These are phyloP conservation scores for Chalcis sispes DNA, from an alignment of 2,888 invertebrate genomes.

Conservation along the genomic window DNA sequence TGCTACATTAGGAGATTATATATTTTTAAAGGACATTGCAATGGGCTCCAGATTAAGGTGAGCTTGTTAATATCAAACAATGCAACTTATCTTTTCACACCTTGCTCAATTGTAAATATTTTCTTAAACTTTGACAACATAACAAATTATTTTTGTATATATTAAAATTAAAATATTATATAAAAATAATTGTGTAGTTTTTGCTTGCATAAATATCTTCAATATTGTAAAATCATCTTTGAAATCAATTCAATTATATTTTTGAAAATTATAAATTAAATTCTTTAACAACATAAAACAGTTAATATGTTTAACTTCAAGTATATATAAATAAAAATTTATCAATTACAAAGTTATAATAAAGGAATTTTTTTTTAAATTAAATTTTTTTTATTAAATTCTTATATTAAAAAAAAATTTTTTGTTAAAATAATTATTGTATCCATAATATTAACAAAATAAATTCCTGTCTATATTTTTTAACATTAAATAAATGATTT, in stretches of 20 bases:
- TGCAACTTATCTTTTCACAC: too few species aligned
- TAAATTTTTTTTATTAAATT: neutral
- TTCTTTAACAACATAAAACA: too few species aligned
- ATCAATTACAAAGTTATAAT: too few species aligned
- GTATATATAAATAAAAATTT: neutral
- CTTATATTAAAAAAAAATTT: neutral
- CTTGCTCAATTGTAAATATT: neutral
- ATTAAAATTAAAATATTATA: neutral
- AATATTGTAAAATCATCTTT: neutral
- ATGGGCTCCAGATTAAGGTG: constrained; percentile 58
- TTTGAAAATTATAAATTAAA: too few species aligned
- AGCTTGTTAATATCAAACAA: neutral
- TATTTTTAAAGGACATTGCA: neutral
- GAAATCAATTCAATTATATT: too few species aligned
- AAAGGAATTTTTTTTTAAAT: neutral
- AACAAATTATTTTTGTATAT: neutral
- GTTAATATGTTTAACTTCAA: neutral
- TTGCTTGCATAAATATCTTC: too few species aligned
- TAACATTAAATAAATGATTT: neutral
- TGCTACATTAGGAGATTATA: constrained; percentile 28
- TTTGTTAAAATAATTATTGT: neutral
- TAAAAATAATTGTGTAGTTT: neutral
- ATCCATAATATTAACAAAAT: too few species aligned
- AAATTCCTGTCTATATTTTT: neutral
- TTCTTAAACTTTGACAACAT: neutral